phyloP scores from a whole-genome alignment of 2,797 vertebrate genomes.

The Cryptoblepharus egeriae region DNA sequence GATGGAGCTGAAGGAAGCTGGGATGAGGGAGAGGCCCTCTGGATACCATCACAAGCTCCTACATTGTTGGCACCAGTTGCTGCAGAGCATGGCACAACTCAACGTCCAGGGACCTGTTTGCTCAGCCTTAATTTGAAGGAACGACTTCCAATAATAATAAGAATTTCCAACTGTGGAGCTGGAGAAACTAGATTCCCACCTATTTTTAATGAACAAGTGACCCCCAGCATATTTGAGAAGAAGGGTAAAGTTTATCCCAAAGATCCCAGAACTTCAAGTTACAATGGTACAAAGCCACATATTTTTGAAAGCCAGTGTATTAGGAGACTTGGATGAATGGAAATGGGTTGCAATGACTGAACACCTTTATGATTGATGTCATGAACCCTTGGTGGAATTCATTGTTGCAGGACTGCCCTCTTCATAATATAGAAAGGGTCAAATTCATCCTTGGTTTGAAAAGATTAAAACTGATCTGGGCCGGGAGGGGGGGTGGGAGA shows the following conservation, averaged over 20 bases:
- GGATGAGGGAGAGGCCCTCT: too few relatives aligned
- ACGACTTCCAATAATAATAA: too few relatives aligned
- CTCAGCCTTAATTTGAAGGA: too few relatives aligned
- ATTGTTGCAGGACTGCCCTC: background rate
- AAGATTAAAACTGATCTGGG: background rate
- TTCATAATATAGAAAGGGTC: background rate
- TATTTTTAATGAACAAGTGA: background rate
- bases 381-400: background rate
- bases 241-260: background rate
- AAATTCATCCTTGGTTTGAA: background rate
- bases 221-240: background rate
- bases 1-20: too few relatives aligned
- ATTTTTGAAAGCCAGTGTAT: background rate
- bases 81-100: too few relatives aligned
- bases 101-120: too few relatives aligned
- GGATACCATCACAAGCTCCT: too few relatives aligned
- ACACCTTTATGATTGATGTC: rapidly evolving
- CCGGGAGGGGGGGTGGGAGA: too few relatives aligned
- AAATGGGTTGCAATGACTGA: background rate
- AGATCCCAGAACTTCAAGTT: background rate
- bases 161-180: background rate
- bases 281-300: background rate
- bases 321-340: background rate
- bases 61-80: too few relatives aligned
- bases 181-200: background rate